Percentiles rank a stretch among this genome's conserved stretches.
Evolutionary conservation across 1,140 invertebrate species (phyloP).

Genomic region (Orius laevigatus): DNA sequence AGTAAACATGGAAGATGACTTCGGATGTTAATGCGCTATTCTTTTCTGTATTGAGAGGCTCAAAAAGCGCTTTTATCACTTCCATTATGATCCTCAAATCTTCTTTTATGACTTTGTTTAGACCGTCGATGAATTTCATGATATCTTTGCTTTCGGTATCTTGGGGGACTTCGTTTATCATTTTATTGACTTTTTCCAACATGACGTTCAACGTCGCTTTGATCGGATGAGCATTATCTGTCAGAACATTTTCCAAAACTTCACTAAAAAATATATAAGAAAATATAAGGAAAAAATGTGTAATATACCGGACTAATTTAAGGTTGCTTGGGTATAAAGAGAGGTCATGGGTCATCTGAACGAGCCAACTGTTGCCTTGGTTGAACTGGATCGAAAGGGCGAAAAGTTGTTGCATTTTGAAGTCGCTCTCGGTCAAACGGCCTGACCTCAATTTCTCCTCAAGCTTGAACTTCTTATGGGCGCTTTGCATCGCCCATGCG

Average conservation of each 20-base stretch:
- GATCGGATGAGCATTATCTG: slow-evolving; percentile 12
- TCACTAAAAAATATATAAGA: slow-evolving; percentile 12
- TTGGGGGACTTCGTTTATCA: slow-evolving; percentile 3
- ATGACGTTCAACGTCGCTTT: slow-evolving; percentile 11
- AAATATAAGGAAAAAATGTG: neutral
- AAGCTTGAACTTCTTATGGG: slow-evolving; percentile 15
- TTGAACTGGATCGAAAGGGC: slow-evolving; percentile 15
- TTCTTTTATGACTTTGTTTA: slow-evolving; percentile 13
- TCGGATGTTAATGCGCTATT: slow-evolving; percentile 9
- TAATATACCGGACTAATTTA: slow-evolving; percentile 9
- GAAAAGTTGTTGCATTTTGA: slow-evolving; percentile 18
- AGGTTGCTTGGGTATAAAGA: slow-evolving; percentile 12
- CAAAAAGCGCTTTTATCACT: slow-evolving; percentile 13
- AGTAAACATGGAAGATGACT: slow-evolving; percentile 11
- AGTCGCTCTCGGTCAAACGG: slow-evolving; percentile 15
- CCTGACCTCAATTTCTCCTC: slow-evolving; percentile 17
- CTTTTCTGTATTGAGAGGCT: slow-evolving; percentile 8
- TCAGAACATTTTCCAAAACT: slow-evolving; percentile 11
- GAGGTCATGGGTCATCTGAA: slow-evolving; percentile 10
- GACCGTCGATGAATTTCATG: neutral
- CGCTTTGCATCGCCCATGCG: slow-evolving; percentile 13
- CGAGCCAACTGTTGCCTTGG: slow-evolving; percentile 15
- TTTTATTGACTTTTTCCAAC: slow-evolving; percentile 5
- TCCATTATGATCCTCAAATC: slow-evolving; percentile 13
- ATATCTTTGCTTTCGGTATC: slow-evolving; percentile 2